phyloP scores from a whole-genome alignment of 1,140 invertebrate genomes.

The Probaryconus sp. region DNA sequence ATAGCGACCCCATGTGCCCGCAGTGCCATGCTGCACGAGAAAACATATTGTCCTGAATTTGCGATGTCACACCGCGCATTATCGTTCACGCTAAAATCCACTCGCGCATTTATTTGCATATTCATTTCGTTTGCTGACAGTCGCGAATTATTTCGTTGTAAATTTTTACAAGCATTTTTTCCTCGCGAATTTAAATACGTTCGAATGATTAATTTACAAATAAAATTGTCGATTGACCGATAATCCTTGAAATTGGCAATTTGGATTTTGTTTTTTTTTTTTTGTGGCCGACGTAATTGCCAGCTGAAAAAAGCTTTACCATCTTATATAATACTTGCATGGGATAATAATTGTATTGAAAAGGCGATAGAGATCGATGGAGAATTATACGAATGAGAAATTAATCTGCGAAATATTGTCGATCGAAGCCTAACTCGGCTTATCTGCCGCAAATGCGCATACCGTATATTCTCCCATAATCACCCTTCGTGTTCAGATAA shows the following conservation, averaged over 20 bases:
- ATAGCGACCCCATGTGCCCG: constrained; percentile 65
- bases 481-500: constrained; percentile 64
- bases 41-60: constrained; percentile 78
- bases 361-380: constrained; percentile 33
- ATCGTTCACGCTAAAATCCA: constrained; percentile 52
- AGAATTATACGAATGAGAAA: constrained; percentile 54
- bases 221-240: no score
- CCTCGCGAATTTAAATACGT: no score
- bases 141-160: not conserved
- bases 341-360: no score
- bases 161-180: constrained; percentile 12
- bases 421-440: constrained; percentile 56
- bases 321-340: not conserved
- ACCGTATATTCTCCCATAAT: constrained; percentile 70
- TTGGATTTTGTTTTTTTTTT: no score
- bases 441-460: constrained; percentile 56
- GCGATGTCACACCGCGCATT: constrained; percentile 64
- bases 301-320: not conserved
- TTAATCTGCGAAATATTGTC: constrained; percentile 60
- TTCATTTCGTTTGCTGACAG: constrained; percentile 20
- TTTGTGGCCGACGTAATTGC: no score
- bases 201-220: no score
- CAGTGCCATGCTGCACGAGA: constrained; percentile 69
- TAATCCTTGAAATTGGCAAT: no score
- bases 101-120: constrained; percentile 5